Conservation (phyloP, 2,888 invertebrate genomes). For the Ochropleura leucogaster region DNA sequence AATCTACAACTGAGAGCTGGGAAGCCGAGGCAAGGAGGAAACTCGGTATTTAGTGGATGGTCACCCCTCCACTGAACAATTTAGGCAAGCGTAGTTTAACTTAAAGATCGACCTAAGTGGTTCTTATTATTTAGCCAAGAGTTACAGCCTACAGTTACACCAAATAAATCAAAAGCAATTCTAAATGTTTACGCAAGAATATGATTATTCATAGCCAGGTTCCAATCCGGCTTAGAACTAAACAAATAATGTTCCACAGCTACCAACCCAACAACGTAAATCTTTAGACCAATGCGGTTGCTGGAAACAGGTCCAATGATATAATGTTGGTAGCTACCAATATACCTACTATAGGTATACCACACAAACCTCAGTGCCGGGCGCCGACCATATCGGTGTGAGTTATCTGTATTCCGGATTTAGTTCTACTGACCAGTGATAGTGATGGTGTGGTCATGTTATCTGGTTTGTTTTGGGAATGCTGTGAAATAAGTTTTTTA, state of each 20-base stretch:
- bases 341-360: neutral
- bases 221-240: neutral
- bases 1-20: too few species aligned
- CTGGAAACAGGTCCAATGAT: slow-evolving; percentile 14
- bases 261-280: slow-evolving; percentile 8
- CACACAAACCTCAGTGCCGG: neutral
- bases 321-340: neutral
- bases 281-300: slow-evolving; percentile 12
- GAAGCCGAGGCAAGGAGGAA: too few species aligned
- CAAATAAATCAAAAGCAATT: too few species aligned
- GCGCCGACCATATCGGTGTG: slow-evolving; percentile 20
- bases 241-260: slow-evolving; percentile 1
- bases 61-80: too few species aligned
- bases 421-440: slow-evolving; percentile 6
- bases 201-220: slow-evolving; percentile 3
- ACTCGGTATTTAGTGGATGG: too few species aligned
- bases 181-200: neutral
- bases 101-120: too few species aligned
- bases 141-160: too few species aligned
- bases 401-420: slow-evolving; percentile 52
- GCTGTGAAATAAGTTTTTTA: neutral
- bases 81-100: too few species aligned
- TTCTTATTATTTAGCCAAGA: too few species aligned
- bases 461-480: slow-evolving; percentile 4
- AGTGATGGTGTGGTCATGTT: slow-evolving; percentile 1